Percentiles rank a stretch among this genome's conserved stretches.
Conservation (phyloP, 2,888 invertebrate genomes). For the Andrena camellia region DNA sequence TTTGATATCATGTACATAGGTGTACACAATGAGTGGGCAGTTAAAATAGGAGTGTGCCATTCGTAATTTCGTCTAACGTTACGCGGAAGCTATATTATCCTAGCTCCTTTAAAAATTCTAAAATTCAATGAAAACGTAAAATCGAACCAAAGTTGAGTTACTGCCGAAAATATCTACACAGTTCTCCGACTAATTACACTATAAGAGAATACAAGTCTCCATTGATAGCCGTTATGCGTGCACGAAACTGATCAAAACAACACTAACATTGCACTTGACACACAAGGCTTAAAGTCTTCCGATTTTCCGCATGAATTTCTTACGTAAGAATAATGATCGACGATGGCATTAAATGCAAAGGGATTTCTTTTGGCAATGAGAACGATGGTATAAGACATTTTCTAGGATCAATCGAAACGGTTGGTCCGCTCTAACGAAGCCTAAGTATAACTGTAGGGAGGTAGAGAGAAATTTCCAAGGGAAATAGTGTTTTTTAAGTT, state of each 20-base stretch:
- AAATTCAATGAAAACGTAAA: neutral
- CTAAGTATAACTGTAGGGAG: neutral
- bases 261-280: neutral
- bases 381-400: slow-evolving; percentile 34
- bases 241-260: neutral
- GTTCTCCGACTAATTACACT: neutral
- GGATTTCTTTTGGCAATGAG: slow-evolving; percentile 21
- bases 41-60: neutral
- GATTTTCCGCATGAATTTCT: neutral
- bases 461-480: neutral
- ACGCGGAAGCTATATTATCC: neutral
- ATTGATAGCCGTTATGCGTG: neutral
- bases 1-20: neutral
- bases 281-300: neutral
- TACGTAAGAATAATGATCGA: neutral
- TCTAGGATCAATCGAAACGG: slow-evolving; percentile 59
- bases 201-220: neutral
- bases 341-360: neutral
- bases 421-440: slow-evolving; percentile 2
- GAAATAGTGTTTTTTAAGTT: neutral
- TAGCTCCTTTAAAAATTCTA: neutral
- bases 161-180: too few species aligned
- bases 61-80: neutral
- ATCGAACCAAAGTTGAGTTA: too few species aligned
- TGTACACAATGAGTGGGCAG: neutral